Conservation (phyloP, 2,113 vertebrate species). For the Donacobius atricapilla region DNA sequence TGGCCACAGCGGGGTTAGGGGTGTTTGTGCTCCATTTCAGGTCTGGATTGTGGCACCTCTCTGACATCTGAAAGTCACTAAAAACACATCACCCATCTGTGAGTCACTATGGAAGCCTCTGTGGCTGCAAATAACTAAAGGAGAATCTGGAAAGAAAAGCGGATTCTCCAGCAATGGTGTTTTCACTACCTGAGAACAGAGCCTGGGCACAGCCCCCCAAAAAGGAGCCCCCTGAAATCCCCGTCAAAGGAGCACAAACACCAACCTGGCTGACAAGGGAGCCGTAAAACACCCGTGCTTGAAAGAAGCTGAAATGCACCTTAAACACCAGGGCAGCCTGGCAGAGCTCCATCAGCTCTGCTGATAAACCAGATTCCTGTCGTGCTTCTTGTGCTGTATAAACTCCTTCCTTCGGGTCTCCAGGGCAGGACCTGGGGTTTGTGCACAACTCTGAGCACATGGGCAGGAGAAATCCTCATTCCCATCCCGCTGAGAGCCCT, state of each 20-base stretch:
- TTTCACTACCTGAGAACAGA: background rate
- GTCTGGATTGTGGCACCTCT: background rate
- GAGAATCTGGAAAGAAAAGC: background rate
- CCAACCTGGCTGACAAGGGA: background rate
- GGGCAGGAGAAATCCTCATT: background rate
- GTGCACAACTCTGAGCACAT: accelerated
- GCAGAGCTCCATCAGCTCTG: background rate
- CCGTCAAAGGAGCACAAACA: background rate
- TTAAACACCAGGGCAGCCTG: background rate
- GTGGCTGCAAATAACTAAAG: background rate
- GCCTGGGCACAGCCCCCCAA: background rate
- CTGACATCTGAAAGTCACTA: background rate
- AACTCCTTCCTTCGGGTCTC: background rate
- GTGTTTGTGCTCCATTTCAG: background rate
- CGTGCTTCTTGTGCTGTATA: accelerated
- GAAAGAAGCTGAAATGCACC: background rate
- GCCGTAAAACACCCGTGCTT: background rate
- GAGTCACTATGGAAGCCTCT: background rate
- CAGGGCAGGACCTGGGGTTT: background rate
- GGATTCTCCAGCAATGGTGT: background rate
- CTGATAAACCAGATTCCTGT: background rate
- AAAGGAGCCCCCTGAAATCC: background rate
- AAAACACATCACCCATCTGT: background rate
- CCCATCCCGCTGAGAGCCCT: background rate
- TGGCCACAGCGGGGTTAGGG: accelerated